Conservation (phyloP, 2,888 invertebrate species). For the Orthonevra nobilis region DNA sequence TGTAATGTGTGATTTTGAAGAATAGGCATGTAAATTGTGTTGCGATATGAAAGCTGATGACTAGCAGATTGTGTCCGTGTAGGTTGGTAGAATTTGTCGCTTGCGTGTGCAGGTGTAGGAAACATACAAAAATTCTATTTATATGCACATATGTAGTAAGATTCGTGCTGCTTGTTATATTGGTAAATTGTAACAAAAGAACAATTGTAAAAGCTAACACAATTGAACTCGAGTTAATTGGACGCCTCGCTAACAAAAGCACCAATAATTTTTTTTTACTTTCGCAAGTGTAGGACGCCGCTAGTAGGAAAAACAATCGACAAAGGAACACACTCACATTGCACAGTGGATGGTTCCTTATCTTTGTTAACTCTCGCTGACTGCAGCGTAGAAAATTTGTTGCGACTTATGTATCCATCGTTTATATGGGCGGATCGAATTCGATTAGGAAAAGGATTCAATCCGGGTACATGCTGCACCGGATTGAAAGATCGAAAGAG, state of each 20-base stretch:
- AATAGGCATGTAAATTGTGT: not conserved
- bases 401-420: no score
- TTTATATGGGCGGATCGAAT: no score
- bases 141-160: not conserved
- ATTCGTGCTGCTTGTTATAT: not conserved
- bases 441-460: no score
- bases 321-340: no score
- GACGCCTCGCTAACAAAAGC: not conserved
- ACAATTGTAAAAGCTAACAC: not conserved
- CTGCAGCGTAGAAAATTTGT: no score
- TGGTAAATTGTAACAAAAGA: not conserved
- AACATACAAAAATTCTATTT: not conserved
- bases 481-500: no score
- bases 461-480: no score
- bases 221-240: not conserved
- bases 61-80: not conserved
- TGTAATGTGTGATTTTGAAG: not conserved
- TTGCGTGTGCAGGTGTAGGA: not conserved
- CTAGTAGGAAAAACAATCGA: no score
- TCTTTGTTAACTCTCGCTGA: no score
- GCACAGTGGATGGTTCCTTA: no score
- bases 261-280: no score
- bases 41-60: not conserved
- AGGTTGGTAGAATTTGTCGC: not conserved
- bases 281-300: no score